Conservation (phyloP, 2,113 vertebrate genomes). For the Proterorhinus semilunaris region DNA sequence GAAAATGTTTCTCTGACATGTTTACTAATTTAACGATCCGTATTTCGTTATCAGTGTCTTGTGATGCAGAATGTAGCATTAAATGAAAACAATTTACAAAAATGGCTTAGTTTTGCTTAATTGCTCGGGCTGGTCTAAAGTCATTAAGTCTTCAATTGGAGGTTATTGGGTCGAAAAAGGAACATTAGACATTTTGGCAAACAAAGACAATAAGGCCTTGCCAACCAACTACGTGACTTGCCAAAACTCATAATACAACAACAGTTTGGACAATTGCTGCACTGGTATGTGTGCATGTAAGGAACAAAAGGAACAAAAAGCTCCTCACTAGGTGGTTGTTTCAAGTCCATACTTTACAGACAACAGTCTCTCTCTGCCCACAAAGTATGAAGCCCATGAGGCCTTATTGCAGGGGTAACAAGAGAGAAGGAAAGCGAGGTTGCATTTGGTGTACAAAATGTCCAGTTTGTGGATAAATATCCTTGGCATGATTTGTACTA, state of each 20-base stretch:
- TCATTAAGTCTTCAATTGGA: not conserved
- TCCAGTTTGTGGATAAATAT: not conserved
- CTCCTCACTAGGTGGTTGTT: not conserved
- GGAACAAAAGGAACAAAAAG: not conserved
- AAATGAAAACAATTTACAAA: no score
- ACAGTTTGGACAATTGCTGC: not conserved
- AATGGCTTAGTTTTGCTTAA: no score
- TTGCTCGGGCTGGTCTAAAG: no score
- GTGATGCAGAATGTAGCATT: no score
- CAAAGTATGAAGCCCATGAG: not conserved
- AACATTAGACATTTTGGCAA: not conserved
- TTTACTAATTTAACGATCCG: no score
- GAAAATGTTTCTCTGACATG: no score
- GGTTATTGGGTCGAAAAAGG: not conserved
- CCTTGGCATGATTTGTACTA: constrained; percentile 8
- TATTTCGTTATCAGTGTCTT: no score
- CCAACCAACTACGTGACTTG: not conserved
- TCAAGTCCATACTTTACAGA: not conserved
- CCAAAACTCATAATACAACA: not conserved
- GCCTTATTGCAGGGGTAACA: not conserved
- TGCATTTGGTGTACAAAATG: not conserved
- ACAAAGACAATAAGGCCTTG: not conserved
- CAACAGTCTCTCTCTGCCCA: not conserved
- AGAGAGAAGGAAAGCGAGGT: not conserved
- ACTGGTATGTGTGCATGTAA: no score